phyloP scores from a whole-genome alignment of 2,797 vertebrate species.

The Protosalanx chinensis region DNA sequence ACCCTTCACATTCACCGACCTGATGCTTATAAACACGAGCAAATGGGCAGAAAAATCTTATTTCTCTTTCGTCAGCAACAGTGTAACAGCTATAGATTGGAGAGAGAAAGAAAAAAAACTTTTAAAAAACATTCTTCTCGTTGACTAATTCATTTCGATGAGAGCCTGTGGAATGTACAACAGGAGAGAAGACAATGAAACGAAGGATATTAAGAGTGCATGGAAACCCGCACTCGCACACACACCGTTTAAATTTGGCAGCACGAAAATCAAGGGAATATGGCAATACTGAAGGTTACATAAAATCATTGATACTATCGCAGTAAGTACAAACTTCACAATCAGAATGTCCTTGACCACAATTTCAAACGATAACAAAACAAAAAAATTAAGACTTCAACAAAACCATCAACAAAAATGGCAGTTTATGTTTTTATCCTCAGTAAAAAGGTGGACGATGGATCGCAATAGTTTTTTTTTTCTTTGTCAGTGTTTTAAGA shows the following conservation, averaged over 20 bases:
- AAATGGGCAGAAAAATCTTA: conserved; percentile 33
- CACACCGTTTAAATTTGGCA: conserved; percentile 75
- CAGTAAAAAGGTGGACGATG: conserved; percentile 44
- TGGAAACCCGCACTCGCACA: conserved; percentile 40
- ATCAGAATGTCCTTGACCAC: conserved; percentile 69
- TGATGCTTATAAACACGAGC: conserved; percentile 50
- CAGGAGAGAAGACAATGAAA: conserved; percentile 51
- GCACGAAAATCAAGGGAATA: conserved; percentile 62
- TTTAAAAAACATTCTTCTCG: conserved; percentile 25
- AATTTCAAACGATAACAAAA: conserved; percentile 42
- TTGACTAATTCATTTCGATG: conserved; percentile 60
- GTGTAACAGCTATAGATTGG: conserved; percentile 36
- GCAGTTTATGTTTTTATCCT: conserved; percentile 51
- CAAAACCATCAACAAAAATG: conserved; percentile 62
- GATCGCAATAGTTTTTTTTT: conserved; percentile 54
- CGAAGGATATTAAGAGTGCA: conserved; percentile 56
- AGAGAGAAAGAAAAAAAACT: background rate
- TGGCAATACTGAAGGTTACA: conserved; percentile 78
- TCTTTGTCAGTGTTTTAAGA: conserved; percentile 39
- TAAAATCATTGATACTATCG: conserved; percentile 60
- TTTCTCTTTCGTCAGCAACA: conserved; percentile 5
- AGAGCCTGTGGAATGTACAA: conserved; percentile 69
- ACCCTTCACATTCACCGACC: conserved; percentile 66
- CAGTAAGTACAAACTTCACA: conserved; percentile 70
- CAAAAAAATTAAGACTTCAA: conserved; percentile 62